Evolutionary conservation across 2,888 invertebrate species (phyloP).

Genomic region (Eupeodes luniger): DNA sequence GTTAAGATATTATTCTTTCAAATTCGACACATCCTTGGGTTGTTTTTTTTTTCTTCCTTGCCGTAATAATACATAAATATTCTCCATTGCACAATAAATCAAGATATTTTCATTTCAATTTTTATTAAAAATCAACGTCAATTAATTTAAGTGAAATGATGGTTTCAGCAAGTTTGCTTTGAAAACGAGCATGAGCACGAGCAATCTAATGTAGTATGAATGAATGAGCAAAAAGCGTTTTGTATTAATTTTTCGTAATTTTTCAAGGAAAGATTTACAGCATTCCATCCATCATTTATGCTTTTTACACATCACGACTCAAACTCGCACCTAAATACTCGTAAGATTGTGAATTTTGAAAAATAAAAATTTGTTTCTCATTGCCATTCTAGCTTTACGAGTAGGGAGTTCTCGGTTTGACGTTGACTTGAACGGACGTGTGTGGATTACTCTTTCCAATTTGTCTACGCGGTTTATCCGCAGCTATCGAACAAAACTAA

Average conservation of each 20-base stretch:
- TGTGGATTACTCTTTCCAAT: too few relatives aligned
- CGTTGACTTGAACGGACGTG: too few relatives aligned
- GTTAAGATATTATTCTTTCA: conserved; percentile 2
- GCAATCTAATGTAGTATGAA: not conserved
- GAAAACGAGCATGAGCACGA: not conserved
- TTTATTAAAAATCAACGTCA: conserved; percentile 50
- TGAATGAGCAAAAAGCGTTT: conserved; percentile 6
- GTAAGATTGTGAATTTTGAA: not conserved
- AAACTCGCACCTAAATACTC: not conserved
- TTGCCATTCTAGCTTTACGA: not conserved
- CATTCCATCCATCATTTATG: conserved; percentile 52
- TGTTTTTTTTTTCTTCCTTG: not conserved
- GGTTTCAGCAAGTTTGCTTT: not conserved
- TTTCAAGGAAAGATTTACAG: conserved; percentile 19
- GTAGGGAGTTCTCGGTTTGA: too few relatives aligned
- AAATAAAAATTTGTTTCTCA: conserved; percentile 12
- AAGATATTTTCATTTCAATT: conserved; percentile 34
- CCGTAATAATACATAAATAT: conserved; percentile 44
- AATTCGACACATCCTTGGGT: conserved; percentile 37
- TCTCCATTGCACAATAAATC: conserved; percentile 42
- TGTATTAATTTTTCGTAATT: conserved; percentile 16
- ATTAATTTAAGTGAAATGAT: conserved; percentile 59
- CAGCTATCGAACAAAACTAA: too few relatives aligned
- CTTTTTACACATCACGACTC: conserved; percentile 1
- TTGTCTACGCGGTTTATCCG: too few relatives aligned